These are phyloP conservation scores for Pseudochirops cupreus DNA, from an alignment of 2,797 vertebrate genomes.

Conservation along the genomic window DNA sequence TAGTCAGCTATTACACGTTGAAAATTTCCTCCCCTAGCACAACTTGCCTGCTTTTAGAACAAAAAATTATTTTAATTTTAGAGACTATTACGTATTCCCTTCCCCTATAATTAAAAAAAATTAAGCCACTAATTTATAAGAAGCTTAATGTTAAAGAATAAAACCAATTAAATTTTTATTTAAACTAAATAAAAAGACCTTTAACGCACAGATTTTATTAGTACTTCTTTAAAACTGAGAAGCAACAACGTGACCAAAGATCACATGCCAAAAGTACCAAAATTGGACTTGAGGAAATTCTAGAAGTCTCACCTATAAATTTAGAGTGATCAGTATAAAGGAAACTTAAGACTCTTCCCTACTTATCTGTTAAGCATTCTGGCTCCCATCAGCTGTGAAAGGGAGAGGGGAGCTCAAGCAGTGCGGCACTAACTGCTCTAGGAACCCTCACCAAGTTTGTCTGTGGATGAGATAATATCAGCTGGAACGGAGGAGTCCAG, in stretches of 20 bases:
- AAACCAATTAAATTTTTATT: not conserved
- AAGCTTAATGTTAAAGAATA: not conserved
- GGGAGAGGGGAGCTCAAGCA: conserved; percentile 85
- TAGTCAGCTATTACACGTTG: not conserved
- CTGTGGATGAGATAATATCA: conserved; percentile 98
- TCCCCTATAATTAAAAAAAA: not conserved
- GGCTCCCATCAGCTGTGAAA: conserved; percentile 80
- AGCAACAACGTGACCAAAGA: conserved; percentile 50
- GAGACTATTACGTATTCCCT: conserved; percentile 33
- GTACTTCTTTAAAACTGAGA: conserved; percentile 4
- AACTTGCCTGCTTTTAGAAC: conserved; percentile 32
- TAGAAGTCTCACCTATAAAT: conserved; percentile 44
- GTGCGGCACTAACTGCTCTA: conserved; percentile 83
- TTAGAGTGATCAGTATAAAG: conserved; percentile 86
- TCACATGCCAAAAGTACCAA: conserved; percentile 23
- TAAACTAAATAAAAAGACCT: not conserved
- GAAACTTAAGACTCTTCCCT: conserved; percentile 86
- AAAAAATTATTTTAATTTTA: conserved; percentile 56
- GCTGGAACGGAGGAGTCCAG: conserved; percentile 98
- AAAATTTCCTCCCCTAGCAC: conserved; percentile 8
- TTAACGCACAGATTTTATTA: not conserved
- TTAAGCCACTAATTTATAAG: not conserved
- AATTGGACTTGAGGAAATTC: not conserved
- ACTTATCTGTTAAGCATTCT: conserved; percentile 73
- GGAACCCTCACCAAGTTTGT: conserved; percentile 99